phyloP scores from a whole-genome alignment of 2,888 invertebrate species.

The Ecliptopera silaceata region DNA sequence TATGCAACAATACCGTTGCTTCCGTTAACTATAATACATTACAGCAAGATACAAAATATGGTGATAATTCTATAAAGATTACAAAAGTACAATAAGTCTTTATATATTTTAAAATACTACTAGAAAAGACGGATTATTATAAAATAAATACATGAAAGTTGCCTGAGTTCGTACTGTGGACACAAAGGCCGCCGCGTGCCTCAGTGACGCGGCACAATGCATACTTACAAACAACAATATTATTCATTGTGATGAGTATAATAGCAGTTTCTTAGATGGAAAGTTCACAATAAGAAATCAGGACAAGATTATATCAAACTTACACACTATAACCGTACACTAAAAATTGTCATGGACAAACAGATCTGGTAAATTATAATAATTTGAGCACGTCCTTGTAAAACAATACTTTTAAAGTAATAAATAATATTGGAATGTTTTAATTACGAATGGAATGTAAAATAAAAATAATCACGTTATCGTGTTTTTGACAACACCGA shows the following conservation, averaged over 20 bases:
- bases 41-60: constrained; percentile 16
- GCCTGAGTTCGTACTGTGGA: constrained; percentile 5
- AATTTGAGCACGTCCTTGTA: constrained; percentile 49
- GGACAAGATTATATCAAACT: constrained; percentile 27
- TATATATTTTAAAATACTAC: constrained; percentile 15
- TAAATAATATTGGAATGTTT: constrained; percentile 40
- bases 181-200: neutral
- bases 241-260: constrained; percentile 1
- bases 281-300: constrained; percentile 13
- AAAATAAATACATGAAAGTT: constrained; percentile 19
- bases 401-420: constrained; percentile 30
- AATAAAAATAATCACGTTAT: constrained; percentile 8
- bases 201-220: no score
- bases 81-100: constrained; percentile 16
- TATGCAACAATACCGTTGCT: constrained; percentile 17
- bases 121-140: constrained; percentile 20
- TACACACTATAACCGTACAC: constrained; percentile 39
- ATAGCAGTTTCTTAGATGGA: neutral
- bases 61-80: constrained; percentile 17
- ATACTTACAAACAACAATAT: no score
- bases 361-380: constrained; percentile 41
- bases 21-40: constrained; percentile 1
- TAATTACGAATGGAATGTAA: constrained; percentile 29
- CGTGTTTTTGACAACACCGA: constrained; percentile 1
- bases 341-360: constrained; percentile 48